Evolutionary conservation across 1,140 invertebrate species (phyloP), one percentile per base, ranked within the genome.

Genomic region (Magallana gigas): DNA sequence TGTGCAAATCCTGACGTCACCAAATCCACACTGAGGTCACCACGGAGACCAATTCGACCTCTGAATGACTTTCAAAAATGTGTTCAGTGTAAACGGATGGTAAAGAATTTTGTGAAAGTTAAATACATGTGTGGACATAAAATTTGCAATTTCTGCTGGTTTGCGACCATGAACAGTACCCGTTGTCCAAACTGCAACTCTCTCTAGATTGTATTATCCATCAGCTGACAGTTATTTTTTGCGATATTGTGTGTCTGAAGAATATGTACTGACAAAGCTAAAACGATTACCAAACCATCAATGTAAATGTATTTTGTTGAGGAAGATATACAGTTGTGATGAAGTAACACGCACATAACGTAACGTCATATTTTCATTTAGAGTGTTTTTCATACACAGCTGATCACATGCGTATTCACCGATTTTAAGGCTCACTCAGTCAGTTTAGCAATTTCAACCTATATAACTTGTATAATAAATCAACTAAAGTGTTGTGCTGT

Each of bases 61-160:
- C 23, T 76, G 18, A 76, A 76, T 29, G 68, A 76, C 36, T 76
- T 76, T 29, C 68, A 76, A 29, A 76, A 76, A 76, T 76, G 68
- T 8, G 68, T 76, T 29, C 68, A 76, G 36, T 76, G 68, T 76
- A 76, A 76, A 23, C 23, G 68, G 23, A 76, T 76, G 68, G 68
- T 76, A 36, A 76, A 76, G 23, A 76, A 76, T 23, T 18, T 76
- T 29, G 8, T 76, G 0, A 76, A 76, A 76, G 68, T 76, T 29
- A 76, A 76, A 76, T 76, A 76, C 23, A 76, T 76, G 68, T 76
- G 68, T 36, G 68, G 68, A 76, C 68, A 76, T 2, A 76, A 76
- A 29, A 76, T 76, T 29, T 76, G 68, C 1, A 76, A 76, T 12
- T 76, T 29, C 12, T 76, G 68, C 68, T 76, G 68, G 68, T 76